Base-by-base conservation (phyloP, 2,888 invertebrate genomes). In the Tiliacea aurago region DNA sequence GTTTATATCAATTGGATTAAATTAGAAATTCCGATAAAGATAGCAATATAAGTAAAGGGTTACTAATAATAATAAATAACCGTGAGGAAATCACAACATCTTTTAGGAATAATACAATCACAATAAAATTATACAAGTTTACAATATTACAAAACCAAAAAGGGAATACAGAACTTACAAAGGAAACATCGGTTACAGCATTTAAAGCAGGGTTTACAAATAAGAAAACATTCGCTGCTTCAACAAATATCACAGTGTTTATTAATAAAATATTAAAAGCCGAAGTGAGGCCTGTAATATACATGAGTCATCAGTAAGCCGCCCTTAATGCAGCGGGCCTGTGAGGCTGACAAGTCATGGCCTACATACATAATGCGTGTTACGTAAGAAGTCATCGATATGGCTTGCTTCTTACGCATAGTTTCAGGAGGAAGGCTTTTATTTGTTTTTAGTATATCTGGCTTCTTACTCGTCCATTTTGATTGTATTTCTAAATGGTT, bases 261-360 rank as follows among this genome's bases (percentile, higher is more conserved):
- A 78, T 78, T 78, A 76, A 78, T 84, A 85, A 68, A 73, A 77
- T 77, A 86, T 82, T 65, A 56, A 76, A 81, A 76, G 76, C 66
- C 28, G 51, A 61, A 69, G 53, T 64, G 47, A 71, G 74, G 70
- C 28, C 64, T 72, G 65, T 78, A 77, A 70, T 81, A 81, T 78
- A 76, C 81, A 84, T 89, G 89, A 90, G 80, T 88, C 83, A 84
- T 84, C 87, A 76, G 76, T 74, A 78, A 76, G 71, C 80, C 85
- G 84, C 81, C 90, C 88, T 85, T 90, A 91, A 92, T 90, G 87
- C 85, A 88, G 53, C 84, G 82, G 91, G 91, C 90, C 88, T 86
- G 49, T 86, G 76, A 70, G 66, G 80, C 87, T 84, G 83, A 70
- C 85, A 86, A 76, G 55, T 66, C 73, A 62, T 78, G 80, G 56